Percentiles rank a stretch among this genome's conserved stretches.
phyloP scores from a whole-genome alignment of 2,113 vertebrate genomes.

The Symphodus melops region DNA sequence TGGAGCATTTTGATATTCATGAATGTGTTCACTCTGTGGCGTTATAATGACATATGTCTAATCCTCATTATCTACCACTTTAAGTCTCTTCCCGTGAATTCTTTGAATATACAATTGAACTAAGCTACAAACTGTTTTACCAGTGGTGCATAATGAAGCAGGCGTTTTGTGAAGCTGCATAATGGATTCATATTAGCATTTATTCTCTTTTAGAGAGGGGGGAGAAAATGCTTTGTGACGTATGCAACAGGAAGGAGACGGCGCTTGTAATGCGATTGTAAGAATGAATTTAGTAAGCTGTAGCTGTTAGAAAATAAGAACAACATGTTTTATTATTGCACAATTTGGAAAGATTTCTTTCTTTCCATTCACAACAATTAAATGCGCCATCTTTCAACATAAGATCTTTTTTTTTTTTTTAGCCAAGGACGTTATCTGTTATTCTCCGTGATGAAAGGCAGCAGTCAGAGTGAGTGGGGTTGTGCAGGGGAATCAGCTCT shows the following conservation, averaged over 20 bases:
- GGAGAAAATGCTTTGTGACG: conserved; percentile 22
- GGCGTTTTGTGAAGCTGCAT: conserved; percentile 54
- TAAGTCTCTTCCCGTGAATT: conserved; percentile 45
- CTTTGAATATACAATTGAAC: conserved; percentile 30
- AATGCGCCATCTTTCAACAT: not conserved
- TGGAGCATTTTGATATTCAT: conserved; percentile 63
- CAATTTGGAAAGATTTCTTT: not conserved
- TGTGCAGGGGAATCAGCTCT: not conserved
- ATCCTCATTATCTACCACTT: conserved; percentile 70
- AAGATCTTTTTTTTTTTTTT: not conserved
- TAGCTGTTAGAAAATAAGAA: not conserved
- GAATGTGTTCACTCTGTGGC: conserved; percentile 69
- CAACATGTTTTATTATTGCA: no score
- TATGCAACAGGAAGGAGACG: not conserved
- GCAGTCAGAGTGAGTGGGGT: not conserved
- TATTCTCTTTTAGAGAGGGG: conserved; percentile 23
- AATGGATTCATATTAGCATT: conserved; percentile 49
- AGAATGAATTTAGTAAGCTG: not conserved
- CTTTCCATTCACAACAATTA: not conserved
- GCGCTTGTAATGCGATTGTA: conserved; percentile 5
- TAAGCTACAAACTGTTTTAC: conserved; percentile 39
- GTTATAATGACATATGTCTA: conserved; percentile 70
- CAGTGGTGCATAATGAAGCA: conserved; percentile 53
- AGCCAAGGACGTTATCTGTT: not conserved
- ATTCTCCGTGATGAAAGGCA: not conserved